These are phyloP conservation scores for Apamea monoglypha DNA, from an alignment of 2,888 invertebrate genomes.

Conservation along the genomic window DNA sequence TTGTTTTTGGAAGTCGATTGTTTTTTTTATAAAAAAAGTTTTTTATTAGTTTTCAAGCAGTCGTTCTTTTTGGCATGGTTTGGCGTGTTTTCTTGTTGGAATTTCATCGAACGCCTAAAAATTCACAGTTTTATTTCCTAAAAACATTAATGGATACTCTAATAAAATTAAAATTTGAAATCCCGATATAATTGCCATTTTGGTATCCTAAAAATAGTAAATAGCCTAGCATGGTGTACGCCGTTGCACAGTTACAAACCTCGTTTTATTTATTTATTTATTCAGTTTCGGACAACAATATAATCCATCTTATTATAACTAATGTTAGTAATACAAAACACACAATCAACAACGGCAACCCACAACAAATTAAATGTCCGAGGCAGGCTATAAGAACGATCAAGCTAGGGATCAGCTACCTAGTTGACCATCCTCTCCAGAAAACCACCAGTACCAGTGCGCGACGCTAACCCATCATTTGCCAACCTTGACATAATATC, in stretches of 20 bases:
- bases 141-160: background rate
- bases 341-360: no score
- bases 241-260: background rate
- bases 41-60: background rate
- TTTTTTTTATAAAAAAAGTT: no score
- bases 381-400: no score
- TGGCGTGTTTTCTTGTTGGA: background rate
- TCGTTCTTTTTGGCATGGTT: background rate
- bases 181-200: background rate
- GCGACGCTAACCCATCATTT: background rate
- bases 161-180: background rate
- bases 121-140: background rate
- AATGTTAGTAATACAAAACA: no score
- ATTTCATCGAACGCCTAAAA: background rate
- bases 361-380: no score
- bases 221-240: background rate
- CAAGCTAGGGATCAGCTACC: no score
- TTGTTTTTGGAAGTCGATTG: no score
- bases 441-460: background rate
- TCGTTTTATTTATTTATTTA: no score
- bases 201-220: background rate
- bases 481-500: slow-evolving; percentile 13
- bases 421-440: no score
- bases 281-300: no score
- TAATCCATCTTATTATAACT: no score